Evolutionary conservation across 2,797 vertebrate genomes (phyloP).

Genomic region (Pangasius larnaudii): DNA sequence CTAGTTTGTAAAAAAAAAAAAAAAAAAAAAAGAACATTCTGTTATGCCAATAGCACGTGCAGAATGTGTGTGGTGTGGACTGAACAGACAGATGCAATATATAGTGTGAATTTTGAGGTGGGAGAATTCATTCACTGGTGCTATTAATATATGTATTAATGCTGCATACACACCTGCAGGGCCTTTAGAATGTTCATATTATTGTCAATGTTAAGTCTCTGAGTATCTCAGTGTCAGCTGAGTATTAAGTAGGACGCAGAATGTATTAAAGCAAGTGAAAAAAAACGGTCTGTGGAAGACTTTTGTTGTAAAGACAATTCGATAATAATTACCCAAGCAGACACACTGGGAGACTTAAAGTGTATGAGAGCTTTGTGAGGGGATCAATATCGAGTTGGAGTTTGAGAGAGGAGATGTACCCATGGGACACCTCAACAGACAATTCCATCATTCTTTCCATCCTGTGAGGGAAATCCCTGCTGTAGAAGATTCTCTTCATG

Average conservation of each 20-base stretch:
- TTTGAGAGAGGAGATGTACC: neutral
- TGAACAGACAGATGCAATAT: neutral
- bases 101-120: neutral
- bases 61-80: neutral
- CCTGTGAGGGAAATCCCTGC: conserved; percentile 2
- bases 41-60: neutral
- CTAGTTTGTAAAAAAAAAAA: neutral
- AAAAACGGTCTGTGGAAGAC: neutral
- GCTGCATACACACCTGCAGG: neutral
- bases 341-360: conserved; percentile 17
- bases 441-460: conserved; percentile 36
- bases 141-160: neutral
- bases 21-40: neutral
- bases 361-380: conserved; percentile 14
- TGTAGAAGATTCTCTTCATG: conserved; percentile 15
- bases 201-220: neutral
- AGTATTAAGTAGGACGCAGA: neutral
- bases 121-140: neutral
- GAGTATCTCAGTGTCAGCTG: neutral
- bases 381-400: conserved; percentile 37
- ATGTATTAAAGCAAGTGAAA: neutral
- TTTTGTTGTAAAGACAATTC: conserved; percentile 23
- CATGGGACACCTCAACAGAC: conserved; percentile 23
- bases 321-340: conserved; percentile 32
- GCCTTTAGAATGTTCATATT: neutral